A percentile compares a stretch with the other conserved stretches of the same genome.
Evolutionary conservation across 2,888 invertebrate species (phyloP).

Genomic region (Apomyelois bistriatella): DNA sequence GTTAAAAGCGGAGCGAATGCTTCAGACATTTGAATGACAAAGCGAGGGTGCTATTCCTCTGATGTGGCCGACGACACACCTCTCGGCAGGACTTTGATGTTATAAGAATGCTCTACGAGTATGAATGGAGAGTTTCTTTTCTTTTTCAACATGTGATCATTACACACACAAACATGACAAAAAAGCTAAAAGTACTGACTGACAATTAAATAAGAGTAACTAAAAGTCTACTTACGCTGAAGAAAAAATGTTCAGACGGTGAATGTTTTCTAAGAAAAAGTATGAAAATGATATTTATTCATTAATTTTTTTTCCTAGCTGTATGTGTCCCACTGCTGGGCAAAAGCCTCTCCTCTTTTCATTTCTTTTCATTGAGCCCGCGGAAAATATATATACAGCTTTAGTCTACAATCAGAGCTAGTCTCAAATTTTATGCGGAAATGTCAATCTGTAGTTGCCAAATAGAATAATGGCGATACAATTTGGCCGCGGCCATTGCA

Average conservation of each 20-base stretch:
- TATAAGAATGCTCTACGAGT: not conserved
- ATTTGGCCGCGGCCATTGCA: constrained; percentile 41
- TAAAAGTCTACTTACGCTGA: not conserved
- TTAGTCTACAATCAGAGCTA: constrained; percentile 10
- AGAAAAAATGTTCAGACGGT: too few relatives aligned
- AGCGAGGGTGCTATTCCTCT: constrained; percentile 32
- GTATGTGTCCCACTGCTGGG: too few relatives aligned
- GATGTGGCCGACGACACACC: constrained; percentile 34
- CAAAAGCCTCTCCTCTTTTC: too few relatives aligned
- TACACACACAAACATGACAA: not conserved
- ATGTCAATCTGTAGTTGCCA: constrained; percentile 25
- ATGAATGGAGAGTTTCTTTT: not conserved
- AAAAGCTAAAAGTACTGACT: not conserved
- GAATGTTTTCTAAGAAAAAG: too few relatives aligned
- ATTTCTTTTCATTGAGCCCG: too few relatives aligned
- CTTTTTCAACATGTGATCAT: not conserved
- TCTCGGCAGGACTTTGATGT: constrained; percentile 13
- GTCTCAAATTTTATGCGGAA: constrained; percentile 28
- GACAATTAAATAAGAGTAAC: not conserved
- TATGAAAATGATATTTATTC: too few relatives aligned
- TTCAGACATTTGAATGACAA: constrained; percentile 43
- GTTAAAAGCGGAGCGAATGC: constrained; percentile 35
- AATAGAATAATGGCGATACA: constrained; percentile 59
- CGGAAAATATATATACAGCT: too few relatives aligned
- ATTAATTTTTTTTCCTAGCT: too few relatives aligned